Evolutionary conservation across 2,113 vertebrate species (phyloP).

Genomic region (Cyanoliseus patagonus): DNA sequence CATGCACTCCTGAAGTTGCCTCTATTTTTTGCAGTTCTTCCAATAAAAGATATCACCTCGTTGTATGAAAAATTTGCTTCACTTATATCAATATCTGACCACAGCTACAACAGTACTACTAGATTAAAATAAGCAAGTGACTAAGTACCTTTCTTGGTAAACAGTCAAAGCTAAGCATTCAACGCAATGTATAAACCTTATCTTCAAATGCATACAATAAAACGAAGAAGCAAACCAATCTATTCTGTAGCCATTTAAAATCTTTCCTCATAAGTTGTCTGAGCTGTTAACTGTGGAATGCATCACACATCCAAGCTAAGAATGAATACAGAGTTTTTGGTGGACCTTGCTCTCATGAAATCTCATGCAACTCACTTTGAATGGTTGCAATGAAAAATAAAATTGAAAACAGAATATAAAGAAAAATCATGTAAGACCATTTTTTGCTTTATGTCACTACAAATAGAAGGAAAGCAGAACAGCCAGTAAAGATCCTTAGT

Average conservation of each 20-base stretch:
- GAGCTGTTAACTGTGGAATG: background rate
- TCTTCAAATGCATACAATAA: background rate
- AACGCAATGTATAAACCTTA: background rate
- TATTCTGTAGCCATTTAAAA: background rate
- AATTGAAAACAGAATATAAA: background rate
- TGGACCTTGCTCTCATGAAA: background rate
- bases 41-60: background rate
- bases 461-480: background rate
- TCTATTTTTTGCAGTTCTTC: background rate
- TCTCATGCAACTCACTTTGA: background rate
- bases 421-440: background rate
- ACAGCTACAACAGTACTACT: background rate
- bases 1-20: background rate
- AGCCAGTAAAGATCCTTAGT: background rate
- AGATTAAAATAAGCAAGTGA: background rate
- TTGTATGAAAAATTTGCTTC: background rate
- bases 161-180: background rate
- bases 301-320: background rate
- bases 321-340: background rate
- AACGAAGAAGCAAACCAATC: background rate
- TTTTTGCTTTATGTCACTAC: background rate
- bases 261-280: background rate
- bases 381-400: background rate
- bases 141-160: background rate
- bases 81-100: background rate